These are phyloP conservation scores for Pogoniulus pusillus DNA, from an alignment of 2,797 vertebrate genomes.

Conservation along the genomic window DNA sequence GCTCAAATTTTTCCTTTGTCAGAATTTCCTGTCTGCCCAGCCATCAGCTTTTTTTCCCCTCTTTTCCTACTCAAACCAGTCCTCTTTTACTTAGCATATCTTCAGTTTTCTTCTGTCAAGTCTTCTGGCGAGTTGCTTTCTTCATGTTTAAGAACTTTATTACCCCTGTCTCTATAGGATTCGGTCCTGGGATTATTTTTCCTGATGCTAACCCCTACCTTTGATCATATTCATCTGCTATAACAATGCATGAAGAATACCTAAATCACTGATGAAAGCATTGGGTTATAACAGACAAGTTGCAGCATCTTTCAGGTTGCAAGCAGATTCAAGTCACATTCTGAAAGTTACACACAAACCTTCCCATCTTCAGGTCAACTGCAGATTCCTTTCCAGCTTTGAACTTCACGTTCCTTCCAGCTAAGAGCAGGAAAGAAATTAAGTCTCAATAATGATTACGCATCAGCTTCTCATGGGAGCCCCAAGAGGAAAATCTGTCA, in stretches of 20 bases:
- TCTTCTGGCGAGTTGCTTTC: not conserved
- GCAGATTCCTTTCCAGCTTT: not conserved
- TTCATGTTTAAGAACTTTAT: not conserved
- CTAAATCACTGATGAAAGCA: not conserved
- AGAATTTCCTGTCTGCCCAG: not conserved
- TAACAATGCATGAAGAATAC: not conserved
- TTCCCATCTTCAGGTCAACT: not conserved
- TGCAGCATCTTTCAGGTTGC: not conserved
- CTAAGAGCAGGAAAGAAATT: conserved; percentile 49
- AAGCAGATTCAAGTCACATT: not conserved
- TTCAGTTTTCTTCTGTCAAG: not conserved
- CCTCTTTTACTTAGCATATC: not conserved
- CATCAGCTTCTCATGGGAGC: conserved; percentile 20
- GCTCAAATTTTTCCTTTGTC: not conserved
- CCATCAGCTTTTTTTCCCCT: not conserved
- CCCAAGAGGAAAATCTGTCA: conserved; percentile 59
- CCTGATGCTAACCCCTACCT: not conserved
- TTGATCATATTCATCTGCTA: not conserved
- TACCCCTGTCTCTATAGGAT: not conserved
- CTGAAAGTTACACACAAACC: not conserved
- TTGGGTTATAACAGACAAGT: not conserved
- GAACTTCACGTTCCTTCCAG: not conserved
- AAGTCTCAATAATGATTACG: conserved; percentile 51
- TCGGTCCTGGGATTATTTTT: not conserved
- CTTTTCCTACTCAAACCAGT: not conserved